Evolutionary conservation across 2,113 vertebrate species (phyloP).

Genomic region (Rhabdornis inornatus): DNA sequence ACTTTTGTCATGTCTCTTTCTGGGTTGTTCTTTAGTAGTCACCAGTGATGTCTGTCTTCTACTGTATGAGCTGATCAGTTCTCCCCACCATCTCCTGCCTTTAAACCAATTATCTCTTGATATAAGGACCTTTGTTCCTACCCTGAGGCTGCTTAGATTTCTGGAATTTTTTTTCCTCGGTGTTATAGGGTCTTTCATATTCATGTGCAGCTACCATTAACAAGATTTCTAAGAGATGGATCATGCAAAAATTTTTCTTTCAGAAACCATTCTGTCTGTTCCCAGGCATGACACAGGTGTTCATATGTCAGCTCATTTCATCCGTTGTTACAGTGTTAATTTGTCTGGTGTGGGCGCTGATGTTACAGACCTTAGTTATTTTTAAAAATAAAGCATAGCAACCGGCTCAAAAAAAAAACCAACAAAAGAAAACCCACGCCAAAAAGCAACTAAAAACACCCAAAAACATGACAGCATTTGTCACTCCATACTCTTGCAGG

Average conservation of each 20-base stretch:
- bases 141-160: background rate
- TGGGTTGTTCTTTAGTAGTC: background rate
- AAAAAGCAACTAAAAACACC: background rate
- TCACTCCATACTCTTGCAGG: background rate
- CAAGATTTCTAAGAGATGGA: background rate
- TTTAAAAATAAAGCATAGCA: background rate
- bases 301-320: background rate
- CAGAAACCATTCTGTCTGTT: background rate
- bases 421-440: background rate
- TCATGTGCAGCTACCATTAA: background rate
- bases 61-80: background rate
- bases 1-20: background rate
- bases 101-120: background rate
- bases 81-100: background rate
- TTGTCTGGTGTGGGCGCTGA: background rate
- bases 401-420: background rate
- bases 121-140: background rate
- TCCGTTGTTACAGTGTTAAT: background rate
- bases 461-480: fast-evolving
- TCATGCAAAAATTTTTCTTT: background rate
- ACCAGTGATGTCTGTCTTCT: background rate
- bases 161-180: background rate
- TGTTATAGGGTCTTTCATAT: background rate
- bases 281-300: background rate
- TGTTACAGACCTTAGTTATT: background rate